Base-by-base conservation (phyloP, 2,888 invertebrate genomes). In the Chydorus sphaericus region DNA sequence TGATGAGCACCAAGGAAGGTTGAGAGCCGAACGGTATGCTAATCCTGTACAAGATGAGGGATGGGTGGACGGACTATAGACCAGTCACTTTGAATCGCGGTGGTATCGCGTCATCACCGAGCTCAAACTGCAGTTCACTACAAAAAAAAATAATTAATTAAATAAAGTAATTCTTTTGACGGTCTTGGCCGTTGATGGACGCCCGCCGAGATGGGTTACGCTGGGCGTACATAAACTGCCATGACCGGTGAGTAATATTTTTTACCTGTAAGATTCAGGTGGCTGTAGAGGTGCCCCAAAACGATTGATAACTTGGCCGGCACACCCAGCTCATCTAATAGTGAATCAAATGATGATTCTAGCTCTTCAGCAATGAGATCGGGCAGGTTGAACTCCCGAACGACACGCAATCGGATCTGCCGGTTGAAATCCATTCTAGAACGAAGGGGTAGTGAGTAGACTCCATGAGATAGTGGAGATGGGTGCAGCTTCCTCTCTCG, bases 361-460 rank as follows among this genome's bases (percentile, higher is more conserved):
- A 88, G 72, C 63, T 87, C 77, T 69, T 86, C 84, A 6, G 86
- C 83, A 14, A 87, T 84, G 11, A 82, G 78, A 70, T 96, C 94
- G 0, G 94, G 94, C 59, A 93, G 77, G 65, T 92, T 91, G 71
- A 90, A 87, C 73, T 96, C 94, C 49, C 94, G 79, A 11, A 94
- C 92, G 2, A 92, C 91, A 7, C 93, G 80, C 63, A 96, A 71
- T 57, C 90, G 82, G 61, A 90, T 80, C 75, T 83, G 78, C 60
- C 82, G 75, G 64, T 80, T 80, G 60, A 89, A 83, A 66, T 86
- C 83, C 62, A 81, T 79, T 54, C 83, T 77, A 61, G 87, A 85
- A 7, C 83, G 81, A 60, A 87, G 75, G 59, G 83, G 81, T 69
- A 85, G 74, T 61, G 79, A 75, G 59, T 85, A 75, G 50, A 91